Base-by-base conservation (phyloP, 2,113 vertebrate genomes). In the Promerops cafer region DNA sequence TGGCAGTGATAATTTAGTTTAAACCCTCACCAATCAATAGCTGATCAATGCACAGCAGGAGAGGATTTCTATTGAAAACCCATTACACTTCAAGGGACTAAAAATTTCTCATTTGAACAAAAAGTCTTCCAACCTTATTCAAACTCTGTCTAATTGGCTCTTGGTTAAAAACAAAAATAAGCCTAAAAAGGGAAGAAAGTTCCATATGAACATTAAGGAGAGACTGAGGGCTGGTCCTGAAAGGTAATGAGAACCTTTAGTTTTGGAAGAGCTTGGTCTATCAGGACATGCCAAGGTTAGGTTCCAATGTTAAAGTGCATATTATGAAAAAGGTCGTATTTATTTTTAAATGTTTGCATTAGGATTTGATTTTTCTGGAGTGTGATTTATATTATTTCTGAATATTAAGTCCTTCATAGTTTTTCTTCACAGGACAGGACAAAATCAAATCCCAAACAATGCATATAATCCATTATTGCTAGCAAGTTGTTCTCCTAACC, bases 1-100 rank as follows among this genome's bases (percentile, higher is more conserved):
- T 74, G 68, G 85, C 87, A 89, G 87, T 93, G 94, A 96, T 96
- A 97, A 97, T 96, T 96, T 77, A 63, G 93, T 97, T 94, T 91
- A 93, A 97, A 87, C 63, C 76, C 93, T 96, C 93, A 95, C 97
- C 92, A 95, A 98, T 98, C 98, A 98, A 98, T 98, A 98, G 98
- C 80, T 94, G 97, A 98, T 98, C 98, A 95, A 97, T 95, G 97
- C 98, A 92, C 97, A 97, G 97, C 97, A 79, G 97, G 97, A 97
- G 82, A 94, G 95, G 88, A 69, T 95, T 96, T 97, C 92, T 75
- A 93, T 84, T 97, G 96, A 95, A 96, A 97, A 88, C 76, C 89
- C 86, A 39, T 87, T 94, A 92, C 89, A 97, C 97, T 97, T 97
- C 97, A 96, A 94, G 94, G 92, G 84, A 92, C 96, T 95, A 80